Conservation (phyloP, 2,113 vertebrate species). For the Myiopsitta monachus region DNA sequence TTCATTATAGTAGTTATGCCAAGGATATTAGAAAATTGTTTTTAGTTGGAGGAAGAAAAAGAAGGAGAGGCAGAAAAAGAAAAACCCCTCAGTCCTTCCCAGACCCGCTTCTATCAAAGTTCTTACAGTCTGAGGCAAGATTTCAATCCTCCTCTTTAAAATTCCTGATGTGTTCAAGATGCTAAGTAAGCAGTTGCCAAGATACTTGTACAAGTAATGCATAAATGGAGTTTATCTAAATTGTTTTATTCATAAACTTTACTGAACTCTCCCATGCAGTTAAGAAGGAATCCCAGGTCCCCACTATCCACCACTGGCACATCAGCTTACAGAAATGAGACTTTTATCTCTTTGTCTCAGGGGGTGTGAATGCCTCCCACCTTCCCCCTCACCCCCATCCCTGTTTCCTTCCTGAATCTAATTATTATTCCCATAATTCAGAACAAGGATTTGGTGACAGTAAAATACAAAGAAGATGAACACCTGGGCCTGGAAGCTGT, state of each 20-base stretch:
- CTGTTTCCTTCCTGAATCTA: not conserved
- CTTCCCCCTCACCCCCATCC: rapidly evolving
- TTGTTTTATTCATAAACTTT: slow-evolving; percentile 53
- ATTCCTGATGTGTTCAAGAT: slow-evolving; percentile 23
- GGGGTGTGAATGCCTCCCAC: not conserved
- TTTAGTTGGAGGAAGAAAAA: slow-evolving; percentile 51
- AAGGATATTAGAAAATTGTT: slow-evolving; percentile 58
- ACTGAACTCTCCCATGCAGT: slow-evolving; percentile 15
- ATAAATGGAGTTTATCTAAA: slow-evolving; percentile 42
- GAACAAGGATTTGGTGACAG: not conserved
- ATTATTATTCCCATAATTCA: slow-evolving; percentile 33
- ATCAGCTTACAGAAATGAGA: slow-evolving; percentile 27
- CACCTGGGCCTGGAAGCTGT: not conserved
- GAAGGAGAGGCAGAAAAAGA: not conserved
- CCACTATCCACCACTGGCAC: not conserved
- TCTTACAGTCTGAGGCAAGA: not conserved
- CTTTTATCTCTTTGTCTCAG: slow-evolving; percentile 7
- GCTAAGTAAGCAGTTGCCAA: slow-evolving; percentile 29
- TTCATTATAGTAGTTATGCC: slow-evolving; percentile 65
- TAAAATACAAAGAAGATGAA: not conserved
- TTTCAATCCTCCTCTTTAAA: slow-evolving; percentile 9
- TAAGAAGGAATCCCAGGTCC: slow-evolving; percentile 40
- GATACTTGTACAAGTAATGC: slow-evolving; percentile 50
- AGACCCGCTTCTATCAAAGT: slow-evolving; percentile 15
- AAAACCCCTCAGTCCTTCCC: not conserved